These are phyloP conservation scores for Oreortyx pictus DNA, from an alignment of 2,797 vertebrate genomes.

Conservation along the genomic window DNA sequence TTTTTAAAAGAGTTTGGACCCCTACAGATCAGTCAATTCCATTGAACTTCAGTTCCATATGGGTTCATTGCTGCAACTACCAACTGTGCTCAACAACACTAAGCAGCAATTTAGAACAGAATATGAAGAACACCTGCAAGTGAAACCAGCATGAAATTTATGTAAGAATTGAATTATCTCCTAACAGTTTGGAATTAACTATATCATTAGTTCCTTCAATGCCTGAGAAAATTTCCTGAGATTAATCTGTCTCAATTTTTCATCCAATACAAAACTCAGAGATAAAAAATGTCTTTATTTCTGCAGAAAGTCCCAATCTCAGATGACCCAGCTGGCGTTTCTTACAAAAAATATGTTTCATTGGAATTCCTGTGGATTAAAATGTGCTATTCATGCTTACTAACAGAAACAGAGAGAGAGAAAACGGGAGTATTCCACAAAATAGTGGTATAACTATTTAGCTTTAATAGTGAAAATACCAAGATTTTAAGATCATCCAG, in stretches of 20 bases:
- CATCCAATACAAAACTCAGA: not conserved
- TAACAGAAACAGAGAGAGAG: not conserved
- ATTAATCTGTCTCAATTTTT: not conserved
- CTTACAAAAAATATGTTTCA: not conserved
- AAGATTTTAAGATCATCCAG: not conserved
- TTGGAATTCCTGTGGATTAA: not conserved
- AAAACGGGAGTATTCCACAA: not conserved
- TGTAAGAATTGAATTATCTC: conserved; percentile 7
- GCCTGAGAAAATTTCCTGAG: not conserved
- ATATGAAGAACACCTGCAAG: conserved; percentile 20
- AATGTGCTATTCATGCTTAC: not conserved
- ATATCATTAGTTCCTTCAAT: not conserved
- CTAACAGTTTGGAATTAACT: not conserved
- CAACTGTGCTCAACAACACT: not conserved
- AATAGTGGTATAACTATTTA: not conserved
- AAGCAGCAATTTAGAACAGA: conserved; percentile 13
- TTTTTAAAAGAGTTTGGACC: not conserved
- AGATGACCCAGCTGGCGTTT: not conserved
- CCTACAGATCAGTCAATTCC: not conserved
- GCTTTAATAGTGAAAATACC: not conserved
- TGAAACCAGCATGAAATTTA: conserved; percentile 20
- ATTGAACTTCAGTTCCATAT: not conserved
- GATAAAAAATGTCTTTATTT: not conserved
- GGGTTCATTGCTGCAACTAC: not conserved
- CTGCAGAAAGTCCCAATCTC: not conserved